phyloP scores from a whole-genome alignment of 2,888 invertebrate genomes.

The Heterodera filipjevi region DNA sequence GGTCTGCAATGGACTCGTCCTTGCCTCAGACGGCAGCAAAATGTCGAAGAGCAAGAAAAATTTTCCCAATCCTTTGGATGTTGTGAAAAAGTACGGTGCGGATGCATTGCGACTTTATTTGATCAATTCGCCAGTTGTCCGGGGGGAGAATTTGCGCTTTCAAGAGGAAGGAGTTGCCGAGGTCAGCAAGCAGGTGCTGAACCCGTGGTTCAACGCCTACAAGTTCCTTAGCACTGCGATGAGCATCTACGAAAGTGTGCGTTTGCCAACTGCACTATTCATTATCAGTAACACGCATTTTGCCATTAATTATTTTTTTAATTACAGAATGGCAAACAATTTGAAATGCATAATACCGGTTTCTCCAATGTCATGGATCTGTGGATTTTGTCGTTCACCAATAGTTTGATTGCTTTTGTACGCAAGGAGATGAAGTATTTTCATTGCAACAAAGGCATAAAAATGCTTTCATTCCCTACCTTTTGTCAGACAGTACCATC shows the following conservation, averaged over 20 bases:
- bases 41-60: slow-evolving; percentile 99
- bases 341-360: slow-evolving; percentile 41
- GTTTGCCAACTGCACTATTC: slow-evolving; percentile 14
- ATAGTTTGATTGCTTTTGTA: slow-evolving; percentile 85
- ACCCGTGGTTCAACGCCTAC: slow-evolving; percentile 83
- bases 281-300: slow-evolving; percentile 2
- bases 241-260: slow-evolving; percentile 76
- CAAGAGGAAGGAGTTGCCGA: slow-evolving; percentile 96
- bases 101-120: slow-evolving; percentile 93
- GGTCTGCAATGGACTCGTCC: slow-evolving; percentile 90
- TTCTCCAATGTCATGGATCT: slow-evolving; percentile 85
- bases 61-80: slow-evolving; percentile 91
- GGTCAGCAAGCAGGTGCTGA: slow-evolving; percentile 92
- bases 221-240: slow-evolving; percentile 92
- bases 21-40: slow-evolving; percentile 93
- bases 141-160: slow-evolving; percentile 85
- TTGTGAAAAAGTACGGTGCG: slow-evolving; percentile 87
- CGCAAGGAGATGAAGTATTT: slow-evolving; percentile 79
- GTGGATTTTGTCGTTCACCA: slow-evolving; percentile 95
- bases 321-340: slow-evolving; percentile 45
- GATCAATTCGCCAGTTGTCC: slow-evolving; percentile 95
- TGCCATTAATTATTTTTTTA: not conserved
- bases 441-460: too few relatives aligned
- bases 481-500: slow-evolving; percentile 75
- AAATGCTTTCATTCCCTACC: too few relatives aligned